phyloP scores from a whole-genome alignment of 2,113 vertebrate species.

The Indicator indicator region DNA sequence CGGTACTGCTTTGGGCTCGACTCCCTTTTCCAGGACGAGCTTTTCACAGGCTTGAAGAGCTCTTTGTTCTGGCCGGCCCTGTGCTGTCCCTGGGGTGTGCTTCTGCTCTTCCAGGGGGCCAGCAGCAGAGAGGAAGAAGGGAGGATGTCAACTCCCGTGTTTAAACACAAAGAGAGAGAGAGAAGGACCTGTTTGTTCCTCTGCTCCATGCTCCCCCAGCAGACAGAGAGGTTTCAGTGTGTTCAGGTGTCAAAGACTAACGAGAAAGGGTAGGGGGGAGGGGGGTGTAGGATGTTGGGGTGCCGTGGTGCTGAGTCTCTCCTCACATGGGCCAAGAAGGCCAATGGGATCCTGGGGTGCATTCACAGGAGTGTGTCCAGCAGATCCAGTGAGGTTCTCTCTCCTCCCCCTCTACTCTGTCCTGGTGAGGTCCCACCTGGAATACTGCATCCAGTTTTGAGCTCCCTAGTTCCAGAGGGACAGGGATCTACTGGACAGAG shows the following conservation, averaged over 20 bases:
- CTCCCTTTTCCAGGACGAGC: slow-evolving; percentile 66
- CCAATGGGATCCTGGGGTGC: no score
- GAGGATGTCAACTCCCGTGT: slow-evolving; percentile 60
- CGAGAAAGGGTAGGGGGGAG: not conserved
- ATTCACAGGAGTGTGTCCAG: no score
- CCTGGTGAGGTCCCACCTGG: no score
- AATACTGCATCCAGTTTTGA: no score
- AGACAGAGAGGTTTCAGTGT: not conserved
- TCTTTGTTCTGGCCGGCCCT: slow-evolving; percentile 68
- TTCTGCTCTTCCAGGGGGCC: slow-evolving; percentile 56
- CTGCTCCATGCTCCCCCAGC: not conserved
- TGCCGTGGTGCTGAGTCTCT: not conserved
- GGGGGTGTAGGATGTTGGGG: not conserved
- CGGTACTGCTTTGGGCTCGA: slow-evolving; percentile 51
- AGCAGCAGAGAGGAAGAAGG: slow-evolving; percentile 47
- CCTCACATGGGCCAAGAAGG: not conserved
- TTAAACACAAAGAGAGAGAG: slow-evolving; percentile 21
- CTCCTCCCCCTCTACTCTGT: no score
- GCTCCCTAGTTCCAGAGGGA: no score
- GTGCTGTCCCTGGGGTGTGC: slow-evolving; percentile 57
- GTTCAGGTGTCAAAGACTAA: not conserved
- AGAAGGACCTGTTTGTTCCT: slow-evolving; percentile 4
- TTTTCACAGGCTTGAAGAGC: slow-evolving; percentile 48
- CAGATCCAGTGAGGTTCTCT: no score
- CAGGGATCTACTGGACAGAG: no score